phyloP scores from a whole-genome alignment of 2,113 vertebrate genomes.

The Phaethon lepturus region DNA sequence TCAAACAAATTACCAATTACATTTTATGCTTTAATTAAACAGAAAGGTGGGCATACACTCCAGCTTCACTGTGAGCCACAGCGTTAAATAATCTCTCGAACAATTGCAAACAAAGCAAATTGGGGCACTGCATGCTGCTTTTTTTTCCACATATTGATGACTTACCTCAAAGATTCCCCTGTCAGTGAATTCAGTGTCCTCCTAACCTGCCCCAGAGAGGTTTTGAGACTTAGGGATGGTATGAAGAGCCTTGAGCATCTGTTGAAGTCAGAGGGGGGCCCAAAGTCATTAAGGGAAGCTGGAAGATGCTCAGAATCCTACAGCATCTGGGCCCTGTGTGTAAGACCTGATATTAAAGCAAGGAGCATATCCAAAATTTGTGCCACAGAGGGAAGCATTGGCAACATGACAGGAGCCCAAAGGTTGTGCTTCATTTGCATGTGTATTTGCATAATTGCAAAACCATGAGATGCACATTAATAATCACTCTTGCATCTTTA shows the following conservation, averaged over 20 bases:
- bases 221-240: background rate
- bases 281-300: background rate
- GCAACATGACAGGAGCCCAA: slow-evolving; percentile 61
- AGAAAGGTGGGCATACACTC: slow-evolving; percentile 58
- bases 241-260: background rate
- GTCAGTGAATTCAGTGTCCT: background rate
- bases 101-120: background rate
- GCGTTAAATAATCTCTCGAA: slow-evolving; percentile 49
- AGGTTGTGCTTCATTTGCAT: slow-evolving; percentile 55
- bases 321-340: background rate
- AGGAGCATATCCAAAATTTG: background rate
- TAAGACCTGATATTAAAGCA: slow-evolving; percentile 14
- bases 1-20: slow-evolving; percentile 55
- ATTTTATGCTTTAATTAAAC: slow-evolving; percentile 44
- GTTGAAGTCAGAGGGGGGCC: background rate
- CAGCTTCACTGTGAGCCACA: slow-evolving; percentile 29
- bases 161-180: background rate
- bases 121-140: background rate
- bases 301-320: background rate
- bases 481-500: slow-evolving; percentile 56
- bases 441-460: slow-evolving; percentile 60
- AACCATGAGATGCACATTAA: slow-evolving; percentile 61
- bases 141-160: background rate
- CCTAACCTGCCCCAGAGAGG: background rate
- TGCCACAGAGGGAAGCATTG: slow-evolving; percentile 40